These are phyloP conservation scores for Bembecia ichneumoniformis DNA, from an alignment of 2,888 invertebrate genomes.

Conservation along the genomic window DNA sequence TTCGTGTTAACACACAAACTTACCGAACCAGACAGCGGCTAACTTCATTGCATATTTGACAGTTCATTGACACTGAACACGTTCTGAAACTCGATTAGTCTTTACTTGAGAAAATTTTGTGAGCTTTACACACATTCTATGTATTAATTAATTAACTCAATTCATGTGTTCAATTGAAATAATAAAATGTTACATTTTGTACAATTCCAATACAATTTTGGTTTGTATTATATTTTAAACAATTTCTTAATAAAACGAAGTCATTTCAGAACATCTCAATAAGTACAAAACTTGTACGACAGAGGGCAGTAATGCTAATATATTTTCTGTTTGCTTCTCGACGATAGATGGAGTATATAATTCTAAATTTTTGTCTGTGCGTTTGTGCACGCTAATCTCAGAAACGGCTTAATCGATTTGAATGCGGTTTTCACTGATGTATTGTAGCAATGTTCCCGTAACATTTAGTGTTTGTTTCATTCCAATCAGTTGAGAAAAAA, in stretches of 20 bases:
- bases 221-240: too few species aligned
- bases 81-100: slow-evolving; percentile 21
- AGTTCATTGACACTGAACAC: slow-evolving; percentile 53
- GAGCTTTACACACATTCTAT: background rate
- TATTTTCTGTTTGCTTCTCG: background rate
- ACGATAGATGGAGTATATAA: background rate
- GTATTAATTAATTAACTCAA: background rate
- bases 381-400: too few species aligned
- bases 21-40: slow-evolving; percentile 44
- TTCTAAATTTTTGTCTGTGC: too few species aligned
- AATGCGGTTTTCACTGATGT: too few species aligned
- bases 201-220: too few species aligned
- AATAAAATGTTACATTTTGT: background rate
- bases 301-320: slow-evolving; percentile 17
- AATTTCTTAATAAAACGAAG: background rate
- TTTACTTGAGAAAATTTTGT: background rate
- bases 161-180: background rate
- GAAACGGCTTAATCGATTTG: too few species aligned
- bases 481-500: too few species aligned
- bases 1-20: slow-evolving; percentile 26
- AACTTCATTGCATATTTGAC: slow-evolving; percentile 59
- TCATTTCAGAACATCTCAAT: slow-evolving; percentile 2
- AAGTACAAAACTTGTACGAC: slow-evolving; percentile 13
- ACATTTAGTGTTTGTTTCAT: too few species aligned
- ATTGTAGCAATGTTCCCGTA: too few species aligned